Evolutionary conservation across 2,113 vertebrate species (phyloP), one percentile per base, ranked within the genome.

Genomic region (Hippolais icterina): DNA sequence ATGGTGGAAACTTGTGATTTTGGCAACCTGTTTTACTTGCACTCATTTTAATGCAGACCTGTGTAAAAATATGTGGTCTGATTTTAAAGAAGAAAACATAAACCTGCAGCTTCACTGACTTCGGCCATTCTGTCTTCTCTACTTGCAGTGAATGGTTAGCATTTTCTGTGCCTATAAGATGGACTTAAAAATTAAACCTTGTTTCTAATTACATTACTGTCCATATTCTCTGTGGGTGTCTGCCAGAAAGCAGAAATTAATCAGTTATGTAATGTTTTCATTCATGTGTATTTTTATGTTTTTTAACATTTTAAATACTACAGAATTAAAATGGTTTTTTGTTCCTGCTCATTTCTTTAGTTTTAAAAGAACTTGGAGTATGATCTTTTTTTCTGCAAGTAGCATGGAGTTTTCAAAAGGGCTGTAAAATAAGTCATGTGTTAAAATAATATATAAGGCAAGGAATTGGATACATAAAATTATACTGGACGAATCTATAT

Each of bases 391-490:
- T 82, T 83, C 15, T 74, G 10, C 31, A 81, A 77, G 37, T 39
- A 53, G 66, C 29, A 53, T 3, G 6, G 39, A 42, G 18, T 31
- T 76, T 44, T 79, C 57, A 66, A 70, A 90, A 65, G 21, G 10
- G 7, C n/a, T 75, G 19, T 59, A 78, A 90, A 94, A 69, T 49
- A 90, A 86, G 11, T 44, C 1, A 52, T 23, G 12, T 33, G 89
- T 90, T 93, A 89, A 86, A 94, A 93, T 95, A 81, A 89, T 63
- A 61, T 23, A 86, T 81, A 81, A 90, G 29, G n/a, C 3, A 3
- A 90, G 81, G 52, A 81, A 93, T 47, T 66, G 33, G 11, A 29
- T 81, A 41, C 57, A 70, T 3, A 2, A 81, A 81, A 91, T 70
- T 37, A 59, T 70, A 71, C 39, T 70, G 46, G 20, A 21, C 4